Evolutionary conservation across 1,140 invertebrate species (phyloP).

Genomic region (Phortica variegata): DNA sequence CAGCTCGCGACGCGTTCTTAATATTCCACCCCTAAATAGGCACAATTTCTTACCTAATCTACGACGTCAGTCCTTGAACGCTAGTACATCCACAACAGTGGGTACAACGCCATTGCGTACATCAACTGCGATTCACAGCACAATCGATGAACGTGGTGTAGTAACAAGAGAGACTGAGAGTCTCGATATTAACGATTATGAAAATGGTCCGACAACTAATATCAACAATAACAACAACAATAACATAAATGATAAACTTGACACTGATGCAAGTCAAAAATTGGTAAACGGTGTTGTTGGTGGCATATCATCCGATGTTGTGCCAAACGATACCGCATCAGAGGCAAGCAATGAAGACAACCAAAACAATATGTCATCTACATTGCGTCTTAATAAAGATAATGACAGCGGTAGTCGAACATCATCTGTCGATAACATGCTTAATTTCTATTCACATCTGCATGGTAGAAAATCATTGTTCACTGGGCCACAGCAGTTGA

Average conservation of each 20-base stretch:
- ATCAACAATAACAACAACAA: constrained; percentile 26
- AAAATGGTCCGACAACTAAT: background rate
- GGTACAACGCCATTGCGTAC: constrained; percentile 9
- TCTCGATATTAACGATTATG: background rate
- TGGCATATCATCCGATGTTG: background rate
- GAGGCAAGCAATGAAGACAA: constrained; percentile 15
- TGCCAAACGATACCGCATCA: constrained; percentile 21
- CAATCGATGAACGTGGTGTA: background rate
- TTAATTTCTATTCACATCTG: constrained; percentile 45
- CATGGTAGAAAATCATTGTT: constrained; percentile 51
- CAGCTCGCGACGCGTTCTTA: constrained; percentile 38
- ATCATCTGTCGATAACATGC: constrained; percentile 27
- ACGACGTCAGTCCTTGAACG: constrained; percentile 24
- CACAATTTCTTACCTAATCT: constrained; percentile 15
- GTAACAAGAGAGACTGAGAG: constrained; percentile 4
- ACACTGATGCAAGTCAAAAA: constrained; percentile 10
- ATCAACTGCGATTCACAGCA: constrained; percentile 21
- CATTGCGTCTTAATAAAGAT: background rate
- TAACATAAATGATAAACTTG: constrained; percentile 9
- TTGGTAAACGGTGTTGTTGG: background rate
- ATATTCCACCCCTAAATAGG: constrained; percentile 19
- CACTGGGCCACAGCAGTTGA: background rate
- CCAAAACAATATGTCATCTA: constrained; percentile 7
- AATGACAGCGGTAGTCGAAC: constrained; percentile 12
- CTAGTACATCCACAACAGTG: too few relatives aligned